phyloP scores from a whole-genome alignment of 2,797 vertebrate genomes.

The Ficedula albicollis region DNA sequence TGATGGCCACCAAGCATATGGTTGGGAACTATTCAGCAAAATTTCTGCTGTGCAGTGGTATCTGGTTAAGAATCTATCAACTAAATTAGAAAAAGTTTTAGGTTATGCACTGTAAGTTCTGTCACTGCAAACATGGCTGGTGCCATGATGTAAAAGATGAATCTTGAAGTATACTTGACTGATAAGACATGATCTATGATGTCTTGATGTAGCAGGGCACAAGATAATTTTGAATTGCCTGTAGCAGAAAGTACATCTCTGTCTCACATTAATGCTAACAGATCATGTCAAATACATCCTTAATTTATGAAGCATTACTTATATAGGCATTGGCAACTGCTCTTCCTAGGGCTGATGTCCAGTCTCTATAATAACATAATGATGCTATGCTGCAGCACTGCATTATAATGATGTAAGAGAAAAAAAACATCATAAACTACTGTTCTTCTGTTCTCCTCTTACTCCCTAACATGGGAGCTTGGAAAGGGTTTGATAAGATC shows the following conservation, averaged over 20 bases:
- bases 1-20: background rate
- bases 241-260: background rate
- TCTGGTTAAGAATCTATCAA: background rate
- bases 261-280: background rate
- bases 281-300: background rate
- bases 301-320: background rate
- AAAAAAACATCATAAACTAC: background rate
- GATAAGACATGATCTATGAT: background rate
- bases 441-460: background rate
- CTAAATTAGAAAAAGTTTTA: background rate
- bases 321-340: background rate
- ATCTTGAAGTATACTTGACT: background rate
- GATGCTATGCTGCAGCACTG: background rate
- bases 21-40: background rate
- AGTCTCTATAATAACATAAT: background rate
- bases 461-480: fast-evolving
- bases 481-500: background rate
- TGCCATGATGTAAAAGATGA: background rate
- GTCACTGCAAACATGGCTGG: background rate
- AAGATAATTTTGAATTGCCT: background rate
- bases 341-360: background rate
- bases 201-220: background rate
- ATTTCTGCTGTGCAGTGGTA: background rate
- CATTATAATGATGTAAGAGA: background rate
- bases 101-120: background rate